Percentiles rank a stretch among this genome's conserved stretches.
Conservation (phyloP, 2,797 vertebrate species). For the Odontamblyopus lacepedii region DNA sequence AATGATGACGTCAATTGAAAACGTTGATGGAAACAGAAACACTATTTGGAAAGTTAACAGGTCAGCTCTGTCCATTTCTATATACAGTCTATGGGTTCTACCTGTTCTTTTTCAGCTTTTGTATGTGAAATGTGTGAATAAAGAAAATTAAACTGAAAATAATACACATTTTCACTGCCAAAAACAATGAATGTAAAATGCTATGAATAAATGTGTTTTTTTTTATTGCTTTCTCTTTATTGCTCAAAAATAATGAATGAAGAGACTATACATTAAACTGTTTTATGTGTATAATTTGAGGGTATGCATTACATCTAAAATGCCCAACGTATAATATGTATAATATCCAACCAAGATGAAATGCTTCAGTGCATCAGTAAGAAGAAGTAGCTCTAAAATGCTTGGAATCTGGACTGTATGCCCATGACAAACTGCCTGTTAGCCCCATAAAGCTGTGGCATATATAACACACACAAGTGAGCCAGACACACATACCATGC, state of each 20-base stretch:
- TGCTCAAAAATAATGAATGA: neutral
- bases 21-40: no score
- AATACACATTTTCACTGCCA: no score
- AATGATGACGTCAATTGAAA: no score
- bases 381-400: neutral
- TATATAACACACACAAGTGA: constrained; percentile 7
- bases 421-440: neutral
- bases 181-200: neutral
- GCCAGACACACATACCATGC: neutral
- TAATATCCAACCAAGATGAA: neutral
- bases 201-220: no score
- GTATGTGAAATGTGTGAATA: no score
- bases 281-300: no score
- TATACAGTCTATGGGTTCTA: no score
- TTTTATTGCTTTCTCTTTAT: neutral
- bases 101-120: no score
- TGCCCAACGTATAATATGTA: neutral
- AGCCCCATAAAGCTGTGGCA: constrained; percentile 4
- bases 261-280: no score
- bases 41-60: no score
- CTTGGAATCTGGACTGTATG: constrained; percentile 1
- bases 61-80: no score
- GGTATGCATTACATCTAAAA: neutral
- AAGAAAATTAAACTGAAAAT: no score
- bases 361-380: neutral